Evolutionary conservation across 1,140 invertebrate species (phyloP), one percentile per base, ranked within the genome.

Genomic region (Trichonephila clavipes): DNA sequence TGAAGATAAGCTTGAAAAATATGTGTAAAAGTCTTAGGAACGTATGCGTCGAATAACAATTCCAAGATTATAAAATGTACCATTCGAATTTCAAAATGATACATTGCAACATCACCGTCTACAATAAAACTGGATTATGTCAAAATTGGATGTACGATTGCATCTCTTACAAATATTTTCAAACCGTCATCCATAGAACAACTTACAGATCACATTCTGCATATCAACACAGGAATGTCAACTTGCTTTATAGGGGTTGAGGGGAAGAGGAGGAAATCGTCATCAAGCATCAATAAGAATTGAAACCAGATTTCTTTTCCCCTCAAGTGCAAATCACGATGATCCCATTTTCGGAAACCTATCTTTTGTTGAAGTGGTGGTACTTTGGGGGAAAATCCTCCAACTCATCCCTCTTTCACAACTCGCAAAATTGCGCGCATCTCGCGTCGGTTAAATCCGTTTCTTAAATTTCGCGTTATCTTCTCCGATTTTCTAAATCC

Each of bases 401-500:
- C 14, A 24, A 16, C 72, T 34, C 72, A 34, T 34, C 72, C 72
- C 24, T 18, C 28, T 6, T 28, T 8, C 28, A 34, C 72, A 34
- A 64, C 58, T 40, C 66, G 86, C 86, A 34, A 88, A 88, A 88
- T 88, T 58, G 89, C 51, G 89, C 61, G 40, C 87, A 66, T 77
- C 89, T 64, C 44, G 44, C 69, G 40, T 72, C 89, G 19, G 66
- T 77, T 66, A 85, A 92, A 87, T 92, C 83, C 64, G 82, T 77
- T 87, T 59, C 90, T 51, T 83, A 91, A 91, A 85, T 85, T 91
- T 59, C 72, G 72, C 51, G 82, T 87, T 92, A 92, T 92, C 91
- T 92, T 59, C 44, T 59, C 82, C 62, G 91, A 92, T 92, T 92
- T 92, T 51, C 83, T 77, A 92, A 92, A 92, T 92, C 91, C 83